A percentile compares a stretch with the other conserved stretches of the same genome.
These are phyloP conservation scores for Psephotus haematonotus DNA, from an alignment of 2,113 vertebrate species.

Conservation along the genomic window DNA sequence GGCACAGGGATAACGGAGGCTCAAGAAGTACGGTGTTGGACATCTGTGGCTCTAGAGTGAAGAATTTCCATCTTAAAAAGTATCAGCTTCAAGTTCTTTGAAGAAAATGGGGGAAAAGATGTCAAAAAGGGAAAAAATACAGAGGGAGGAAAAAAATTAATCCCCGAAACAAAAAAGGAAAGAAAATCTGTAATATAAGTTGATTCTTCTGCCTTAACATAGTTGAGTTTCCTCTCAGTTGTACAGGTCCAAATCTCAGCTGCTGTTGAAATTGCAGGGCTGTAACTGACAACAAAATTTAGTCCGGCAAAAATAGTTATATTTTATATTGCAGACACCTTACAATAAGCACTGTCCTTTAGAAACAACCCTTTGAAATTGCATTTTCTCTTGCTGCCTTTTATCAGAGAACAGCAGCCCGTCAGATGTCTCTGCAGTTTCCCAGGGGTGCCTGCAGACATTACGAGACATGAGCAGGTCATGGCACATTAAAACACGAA, in stretches of 20 bases:
- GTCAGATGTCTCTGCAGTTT: background rate
- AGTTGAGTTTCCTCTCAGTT: background rate
- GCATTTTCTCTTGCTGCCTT: background rate
- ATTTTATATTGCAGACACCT: background rate
- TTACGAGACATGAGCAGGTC: conserved; percentile 18
- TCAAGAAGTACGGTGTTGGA: background rate
- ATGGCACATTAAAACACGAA: background rate
- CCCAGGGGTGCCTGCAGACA: background rate
- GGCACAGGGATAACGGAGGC: background rate
- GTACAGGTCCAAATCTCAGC: background rate
- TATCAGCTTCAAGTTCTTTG: background rate
- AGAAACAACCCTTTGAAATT: background rate
- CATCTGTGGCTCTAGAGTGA: background rate
- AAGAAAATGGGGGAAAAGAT: background rate
- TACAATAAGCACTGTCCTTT: background rate
- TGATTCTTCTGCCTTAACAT: background rate
- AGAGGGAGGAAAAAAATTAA: background rate
- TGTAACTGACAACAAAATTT: conserved; percentile 2
- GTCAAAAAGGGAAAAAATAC: background rate
- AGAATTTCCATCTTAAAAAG: background rate
- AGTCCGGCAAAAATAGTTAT: background rate
- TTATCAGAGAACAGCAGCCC: conserved; percentile 33
- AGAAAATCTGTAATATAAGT: background rate
- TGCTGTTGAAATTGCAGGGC: background rate
- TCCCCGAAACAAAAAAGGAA: background rate